A percentile compares a stretch with the other conserved stretches of the same genome.
Conservation (phyloP, 30 jellyfish, hydroid and myxozoan species). For the Chrysaora quinquecirrha region DNA sequence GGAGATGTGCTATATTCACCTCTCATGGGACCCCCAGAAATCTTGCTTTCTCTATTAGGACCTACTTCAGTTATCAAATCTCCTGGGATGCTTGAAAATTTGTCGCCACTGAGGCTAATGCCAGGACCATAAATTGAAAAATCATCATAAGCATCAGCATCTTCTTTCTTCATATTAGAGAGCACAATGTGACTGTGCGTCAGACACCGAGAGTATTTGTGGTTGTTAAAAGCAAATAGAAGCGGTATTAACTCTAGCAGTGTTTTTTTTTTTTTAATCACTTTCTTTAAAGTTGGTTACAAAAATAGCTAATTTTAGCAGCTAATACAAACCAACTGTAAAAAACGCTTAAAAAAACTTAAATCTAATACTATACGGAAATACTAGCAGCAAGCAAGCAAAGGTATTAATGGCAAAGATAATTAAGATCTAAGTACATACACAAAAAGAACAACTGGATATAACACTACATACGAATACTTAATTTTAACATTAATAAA, state of each 20-base stretch:
- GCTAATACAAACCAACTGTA: too few species aligned
- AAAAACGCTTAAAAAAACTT: too few species aligned
- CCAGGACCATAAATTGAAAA: conserved; percentile 44
- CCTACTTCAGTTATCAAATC: conserved; percentile 62
- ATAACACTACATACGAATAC: too few species aligned
- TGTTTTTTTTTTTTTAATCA: too few species aligned
- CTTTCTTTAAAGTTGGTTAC: too few species aligned
- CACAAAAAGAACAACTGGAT: too few species aligned
- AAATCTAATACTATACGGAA: too few species aligned
- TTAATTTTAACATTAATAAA: too few species aligned
- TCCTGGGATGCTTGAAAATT: conserved; percentile 54
- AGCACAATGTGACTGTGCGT: conserved; percentile 56
- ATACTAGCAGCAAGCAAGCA: too few species aligned
- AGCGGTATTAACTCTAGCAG: conserved; percentile 42
- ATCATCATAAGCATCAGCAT: conserved; percentile 57
- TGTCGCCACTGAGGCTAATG: conserved; percentile 46
- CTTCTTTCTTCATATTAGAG: conserved; percentile 54
- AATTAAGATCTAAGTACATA: too few species aligned
- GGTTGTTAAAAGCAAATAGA: conserved; percentile 64
- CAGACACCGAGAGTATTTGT: conserved; percentile 62
- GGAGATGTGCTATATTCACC: conserved; percentile 64
- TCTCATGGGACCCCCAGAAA: conserved; percentile 65
- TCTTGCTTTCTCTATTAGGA: conserved; percentile 48
- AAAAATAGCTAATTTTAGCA: too few species aligned
- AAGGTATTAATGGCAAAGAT: too few species aligned